Base-by-base conservation (phyloP, 2,888 invertebrate species). In the Melinopterus prodromus region DNA sequence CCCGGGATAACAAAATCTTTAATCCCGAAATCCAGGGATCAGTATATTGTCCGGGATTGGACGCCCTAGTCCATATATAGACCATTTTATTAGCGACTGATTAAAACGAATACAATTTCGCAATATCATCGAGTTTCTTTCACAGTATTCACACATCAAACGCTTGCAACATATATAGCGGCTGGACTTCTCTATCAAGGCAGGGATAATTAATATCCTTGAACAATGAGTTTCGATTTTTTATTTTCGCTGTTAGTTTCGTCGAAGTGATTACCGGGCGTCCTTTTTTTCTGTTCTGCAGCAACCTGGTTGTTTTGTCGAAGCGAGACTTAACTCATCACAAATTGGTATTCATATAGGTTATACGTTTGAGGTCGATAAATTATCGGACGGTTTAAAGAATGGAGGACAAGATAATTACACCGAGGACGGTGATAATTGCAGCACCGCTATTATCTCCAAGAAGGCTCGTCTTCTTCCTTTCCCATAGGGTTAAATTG, bases 321-420 rank as follows among this genome's bases (percentile, higher is more conserved):
- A 26, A 3, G 26, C 26, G 26, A 26, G 26, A 26, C 26, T 26
- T 26, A 26, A 26, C 26, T 53, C 74, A 74, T 37, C 35, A 37
- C 36, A 74, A 74, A 74, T 74, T 74, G 74, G 36, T 36, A 74
- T 35, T 74, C 74, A 74, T 74, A 74, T 37, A 35, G 26, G 26
- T 26, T 26, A 26, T 26, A 26, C 26, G 26, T 26, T 26, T 26
- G 26, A 35, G 36, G 74, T 37, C 74, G 74, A 74, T 74, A 74
- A 74, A 74, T 74, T 74, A 37, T 74, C 74, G 35, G 37, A 12
- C 74, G 37, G 74, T 26, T 74, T 74, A 74, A 74, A 74, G 74
- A 74, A 74, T 35, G 74, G 74, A 36, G 74, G 74, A 74, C 74
- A 74, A 74, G 74, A 74, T 74, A 74, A 74, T 74, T 74, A 74